Percentiles rank a stretch among this genome's conserved stretches.
phyloP scores from a whole-genome alignment of 2,797 vertebrate genomes.

The Typhlichthys subterraneus region DNA sequence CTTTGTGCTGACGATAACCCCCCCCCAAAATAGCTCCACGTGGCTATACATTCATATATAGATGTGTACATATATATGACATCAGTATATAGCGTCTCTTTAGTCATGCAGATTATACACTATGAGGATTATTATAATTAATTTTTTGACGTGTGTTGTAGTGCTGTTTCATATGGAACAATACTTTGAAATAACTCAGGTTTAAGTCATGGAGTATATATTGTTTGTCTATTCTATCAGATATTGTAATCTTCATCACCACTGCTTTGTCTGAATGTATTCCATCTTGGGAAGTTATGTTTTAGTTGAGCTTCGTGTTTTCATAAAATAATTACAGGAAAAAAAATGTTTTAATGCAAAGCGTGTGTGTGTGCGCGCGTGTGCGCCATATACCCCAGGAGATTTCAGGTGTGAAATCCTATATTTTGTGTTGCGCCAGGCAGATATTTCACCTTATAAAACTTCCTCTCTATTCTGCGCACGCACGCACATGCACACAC shows the following conservation, averaged over 20 bases:
- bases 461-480: conserved; percentile 25
- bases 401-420: background rate
- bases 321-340: conserved; percentile 17
- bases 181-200: conserved; percentile 83
- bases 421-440: background rate
- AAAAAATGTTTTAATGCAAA: conserved; percentile 25
- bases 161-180: conserved; percentile 78
- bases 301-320: conserved; percentile 42
- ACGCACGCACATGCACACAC: conserved; percentile 3
- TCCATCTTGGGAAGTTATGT: conserved; percentile 41
- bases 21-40: conserved; percentile 28
- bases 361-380: conserved; percentile 21
- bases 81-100: conserved; percentile 79
- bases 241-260: conserved; percentile 66
- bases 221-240: conserved; percentile 57
- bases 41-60: conserved; percentile 53
- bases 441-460: background rate
- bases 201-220: conserved; percentile 78
- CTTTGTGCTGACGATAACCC: conserved; percentile 58
- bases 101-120: conserved; percentile 78
- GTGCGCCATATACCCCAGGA: conserved; percentile 38
- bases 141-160: conserved; percentile 76
- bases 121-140: conserved; percentile 70
- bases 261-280: conserved; percentile 72
- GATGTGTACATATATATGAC: conserved; percentile 69